phyloP scores from a whole-genome alignment of 2,113 vertebrate genomes.

The Megaleporinus macrocephalus region DNA sequence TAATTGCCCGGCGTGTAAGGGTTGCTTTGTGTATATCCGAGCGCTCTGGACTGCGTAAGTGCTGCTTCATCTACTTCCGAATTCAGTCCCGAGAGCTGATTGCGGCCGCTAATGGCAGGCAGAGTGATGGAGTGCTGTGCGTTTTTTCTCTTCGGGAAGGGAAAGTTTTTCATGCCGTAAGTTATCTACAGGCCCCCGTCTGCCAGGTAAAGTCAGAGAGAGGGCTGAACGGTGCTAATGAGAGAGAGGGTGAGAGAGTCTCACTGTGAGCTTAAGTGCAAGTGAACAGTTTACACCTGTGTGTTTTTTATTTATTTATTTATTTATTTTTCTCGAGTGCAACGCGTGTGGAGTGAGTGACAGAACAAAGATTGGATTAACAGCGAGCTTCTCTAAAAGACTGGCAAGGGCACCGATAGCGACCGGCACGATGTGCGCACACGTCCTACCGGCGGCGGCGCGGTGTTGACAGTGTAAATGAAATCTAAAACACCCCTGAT shows the following conservation, averaged over 20 bases:
- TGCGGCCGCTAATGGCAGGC: constrained; percentile 25
- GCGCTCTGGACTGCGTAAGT: background rate
- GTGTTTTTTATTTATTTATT: too few relatives aligned
- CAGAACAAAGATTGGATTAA: constrained; percentile 9
- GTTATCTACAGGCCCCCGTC: constrained; percentile 1
- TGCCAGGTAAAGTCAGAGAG: constrained; percentile 5
- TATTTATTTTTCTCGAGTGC: too few relatives aligned
- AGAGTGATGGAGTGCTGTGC: constrained; percentile 11
- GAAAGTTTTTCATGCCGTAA: background rate
- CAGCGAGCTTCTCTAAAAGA: background rate
- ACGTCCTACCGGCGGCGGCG: background rate
- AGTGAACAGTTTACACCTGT: background rate
- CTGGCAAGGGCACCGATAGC: background rate
- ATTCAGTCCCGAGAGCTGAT: constrained; percentile 20
- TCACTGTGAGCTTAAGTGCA: background rate
- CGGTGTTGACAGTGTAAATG: constrained; percentile 13
- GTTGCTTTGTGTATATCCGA: background rate
- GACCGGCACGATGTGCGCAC: constrained; percentile 3
- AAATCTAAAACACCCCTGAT: constrained; percentile 9
- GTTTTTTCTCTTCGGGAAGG: background rate
- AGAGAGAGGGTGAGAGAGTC: background rate
- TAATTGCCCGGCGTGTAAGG: too few relatives aligned
- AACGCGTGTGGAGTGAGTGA: background rate
- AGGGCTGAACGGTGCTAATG: background rate
- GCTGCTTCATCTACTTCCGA: background rate